phyloP scores from a whole-genome alignment of 2,888 invertebrate species.

The Amphipyra berbera region DNA sequence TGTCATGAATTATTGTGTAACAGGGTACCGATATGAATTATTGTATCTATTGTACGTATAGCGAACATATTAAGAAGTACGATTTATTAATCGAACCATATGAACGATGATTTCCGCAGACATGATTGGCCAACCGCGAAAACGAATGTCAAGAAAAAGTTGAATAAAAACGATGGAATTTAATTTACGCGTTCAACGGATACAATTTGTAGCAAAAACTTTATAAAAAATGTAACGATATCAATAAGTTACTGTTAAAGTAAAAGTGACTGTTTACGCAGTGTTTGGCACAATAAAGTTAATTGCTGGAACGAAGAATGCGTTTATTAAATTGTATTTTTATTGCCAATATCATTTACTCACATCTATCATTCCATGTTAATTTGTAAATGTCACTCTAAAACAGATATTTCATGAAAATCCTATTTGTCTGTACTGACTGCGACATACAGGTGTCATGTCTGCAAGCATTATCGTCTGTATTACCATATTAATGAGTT shows the following conservation, averaged over 20 bases:
- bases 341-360: slow-evolving; percentile 9
- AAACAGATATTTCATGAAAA: slow-evolving; percentile 15
- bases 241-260: slow-evolving; percentile 24
- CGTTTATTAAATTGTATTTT: slow-evolving; percentile 19
- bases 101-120: slow-evolving; percentile 41
- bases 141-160: slow-evolving; percentile 37
- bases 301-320: slow-evolving; percentile 30
- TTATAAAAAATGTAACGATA: slow-evolving; percentile 21
- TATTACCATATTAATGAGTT: slow-evolving; percentile 11
- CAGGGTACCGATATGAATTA: slow-evolving; percentile 72
- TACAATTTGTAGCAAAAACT: slow-evolving; percentile 22
- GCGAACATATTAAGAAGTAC: slow-evolving; percentile 30
- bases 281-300: slow-evolving; percentile 20
- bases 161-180: slow-evolving; percentile 13
- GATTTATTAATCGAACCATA: slow-evolving; percentile 26
- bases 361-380: slow-evolving; percentile 19
- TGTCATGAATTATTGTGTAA: slow-evolving; percentile 67
- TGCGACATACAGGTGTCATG: slow-evolving; percentile 32
- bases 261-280: slow-evolving; percentile 29
- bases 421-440: slow-evolving; percentile 26
- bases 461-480: slow-evolving; percentile 22
- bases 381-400: slow-evolving; percentile 14
- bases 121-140: slow-evolving; percentile 35
- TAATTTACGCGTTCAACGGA: slow-evolving; percentile 25
- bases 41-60: slow-evolving; percentile 48